These are phyloP conservation scores for Prunella fulvescens DNA, from an alignment of 2,113 vertebrate species.

Conservation along the genomic window DNA sequence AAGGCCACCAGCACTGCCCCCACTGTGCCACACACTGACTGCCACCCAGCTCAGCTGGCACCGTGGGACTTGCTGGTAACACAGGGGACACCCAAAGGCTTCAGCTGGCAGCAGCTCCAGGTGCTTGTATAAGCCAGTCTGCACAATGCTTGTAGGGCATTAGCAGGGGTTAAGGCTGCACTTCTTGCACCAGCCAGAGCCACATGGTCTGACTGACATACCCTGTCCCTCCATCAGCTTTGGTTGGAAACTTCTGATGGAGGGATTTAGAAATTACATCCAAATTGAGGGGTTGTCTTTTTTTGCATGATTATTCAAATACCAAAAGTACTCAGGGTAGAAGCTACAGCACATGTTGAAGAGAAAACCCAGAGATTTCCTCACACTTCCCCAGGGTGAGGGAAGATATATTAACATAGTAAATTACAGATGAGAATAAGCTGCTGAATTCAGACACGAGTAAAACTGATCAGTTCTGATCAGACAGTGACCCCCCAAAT, in stretches of 20 bases:
- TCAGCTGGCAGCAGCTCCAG: neutral
- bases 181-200: neutral
- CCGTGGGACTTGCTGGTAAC: accelerated
- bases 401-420: neutral
- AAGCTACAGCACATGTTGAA: neutral
- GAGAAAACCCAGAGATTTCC: neutral
- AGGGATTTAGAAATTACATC: neutral
- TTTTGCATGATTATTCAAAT: neutral
- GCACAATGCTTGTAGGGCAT: accelerated
- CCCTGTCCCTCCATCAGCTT: neutral
- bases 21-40: accelerated
- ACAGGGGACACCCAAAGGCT: neutral
- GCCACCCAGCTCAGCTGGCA: accelerated
- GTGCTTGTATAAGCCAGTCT: accelerated
- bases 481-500: neutral
- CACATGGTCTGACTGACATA: accelerated
- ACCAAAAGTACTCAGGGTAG: neutral
- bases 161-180: neutral
- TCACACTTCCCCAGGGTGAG: neutral
- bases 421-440: neutral
- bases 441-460: neutral
- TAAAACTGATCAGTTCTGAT: neutral
- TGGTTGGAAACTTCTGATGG: neutral
- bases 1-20: neutral
- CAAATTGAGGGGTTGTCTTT: neutral